Evolutionary conservation across 2,113 vertebrate species (phyloP).

Genomic region (Rousettus leschenaultii): DNA sequence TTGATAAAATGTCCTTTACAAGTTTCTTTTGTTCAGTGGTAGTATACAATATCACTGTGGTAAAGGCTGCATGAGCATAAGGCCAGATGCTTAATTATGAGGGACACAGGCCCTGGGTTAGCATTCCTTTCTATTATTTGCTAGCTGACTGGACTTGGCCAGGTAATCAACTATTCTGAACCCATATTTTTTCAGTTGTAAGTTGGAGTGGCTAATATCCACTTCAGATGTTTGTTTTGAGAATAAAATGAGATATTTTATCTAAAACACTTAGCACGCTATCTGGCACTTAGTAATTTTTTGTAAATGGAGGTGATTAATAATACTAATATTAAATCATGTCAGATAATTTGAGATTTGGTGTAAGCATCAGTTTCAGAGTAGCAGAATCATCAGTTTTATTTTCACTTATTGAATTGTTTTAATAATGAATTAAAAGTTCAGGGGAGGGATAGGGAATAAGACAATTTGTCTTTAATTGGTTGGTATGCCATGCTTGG

Average conservation of each 20-base stretch:
- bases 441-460: not conserved
- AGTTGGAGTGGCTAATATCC: not conserved
- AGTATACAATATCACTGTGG: not conserved
- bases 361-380: not conserved
- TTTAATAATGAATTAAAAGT: slow-evolving; percentile 17
- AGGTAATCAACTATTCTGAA: not conserved
- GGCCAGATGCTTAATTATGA: not conserved
- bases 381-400: slow-evolving; percentile 32
- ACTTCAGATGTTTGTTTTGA: slow-evolving; percentile 23
- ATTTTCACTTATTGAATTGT: slow-evolving; percentile 21
- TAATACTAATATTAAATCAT: slow-evolving; percentile 23
- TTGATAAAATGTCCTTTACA: not conserved
- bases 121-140: not conserved
- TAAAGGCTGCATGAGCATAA: not conserved
- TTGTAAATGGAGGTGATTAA: not conserved
- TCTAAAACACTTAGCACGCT: not conserved
- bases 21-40: not conserved
- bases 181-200: not conserved
- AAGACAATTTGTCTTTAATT: slow-evolving; percentile 15
- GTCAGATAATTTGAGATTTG: slow-evolving; percentile 22
- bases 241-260: slow-evolving; percentile 18
- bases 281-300: slow-evolving; percentile 1
- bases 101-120: not conserved
- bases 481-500: not conserved
- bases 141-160: not conserved